A percentile compares a stretch with the other conserved stretches of the same genome.
These are phyloP conservation scores for Thamnophis sirtalis DNA, from an alignment of 2,113 vertebrate genomes.

Conservation along the genomic window DNA sequence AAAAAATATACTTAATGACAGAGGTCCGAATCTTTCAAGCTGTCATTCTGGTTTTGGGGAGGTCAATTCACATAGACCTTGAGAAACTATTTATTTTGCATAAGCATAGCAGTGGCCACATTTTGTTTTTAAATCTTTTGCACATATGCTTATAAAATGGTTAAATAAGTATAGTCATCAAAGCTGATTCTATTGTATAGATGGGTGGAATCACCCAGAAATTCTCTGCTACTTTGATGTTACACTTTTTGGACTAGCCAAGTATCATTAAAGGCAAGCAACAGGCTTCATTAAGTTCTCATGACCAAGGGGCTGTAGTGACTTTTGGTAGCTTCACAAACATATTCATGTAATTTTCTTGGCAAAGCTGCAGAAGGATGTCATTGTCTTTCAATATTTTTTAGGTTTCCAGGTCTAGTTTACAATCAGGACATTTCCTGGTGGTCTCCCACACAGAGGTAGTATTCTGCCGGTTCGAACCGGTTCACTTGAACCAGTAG, in stretches of 20 bases:
- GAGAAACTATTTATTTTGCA: accelerated
- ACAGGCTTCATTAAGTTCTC: not conserved
- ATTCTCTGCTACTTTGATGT: not conserved
- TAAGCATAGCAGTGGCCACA: accelerated
- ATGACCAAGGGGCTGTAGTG: not conserved
- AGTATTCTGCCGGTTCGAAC: no score
- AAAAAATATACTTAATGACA: not conserved
- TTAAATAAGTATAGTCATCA: not conserved
- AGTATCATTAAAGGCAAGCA: not conserved
- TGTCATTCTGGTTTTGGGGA: not conserved
- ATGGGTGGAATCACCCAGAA: not conserved
- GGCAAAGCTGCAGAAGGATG: not conserved
- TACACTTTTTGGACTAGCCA: not conserved
- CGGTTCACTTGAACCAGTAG: no score
- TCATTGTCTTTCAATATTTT: not conserved
- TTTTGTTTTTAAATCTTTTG: not conserved
- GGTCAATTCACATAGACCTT: not conserved
- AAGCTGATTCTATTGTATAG: not conserved
- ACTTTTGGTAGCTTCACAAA: not conserved
- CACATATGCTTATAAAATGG: not conserved
- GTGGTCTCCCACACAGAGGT: not conserved
- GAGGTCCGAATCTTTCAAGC: not conserved
- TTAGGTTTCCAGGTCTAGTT: not conserved
- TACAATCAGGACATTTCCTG: not conserved
- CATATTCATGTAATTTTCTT: not conserved